phyloP scores from a whole-genome alignment of 2,797 vertebrate genomes.

The Dipus sagitta region DNA sequence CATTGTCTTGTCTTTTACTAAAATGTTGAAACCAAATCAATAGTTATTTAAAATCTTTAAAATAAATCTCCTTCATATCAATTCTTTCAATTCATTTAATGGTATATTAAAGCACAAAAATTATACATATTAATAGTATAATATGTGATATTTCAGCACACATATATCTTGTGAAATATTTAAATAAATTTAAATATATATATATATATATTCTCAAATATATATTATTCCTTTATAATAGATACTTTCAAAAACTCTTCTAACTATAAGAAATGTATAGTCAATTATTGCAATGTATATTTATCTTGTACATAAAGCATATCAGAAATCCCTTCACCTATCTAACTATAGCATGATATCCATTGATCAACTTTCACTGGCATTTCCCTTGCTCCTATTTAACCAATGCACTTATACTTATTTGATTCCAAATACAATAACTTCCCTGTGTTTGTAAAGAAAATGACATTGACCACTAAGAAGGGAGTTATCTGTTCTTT shows the following conservation, averaged over 20 bases:
- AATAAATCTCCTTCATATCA: not conserved
- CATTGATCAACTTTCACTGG: too few relatives aligned
- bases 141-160: too few relatives aligned
- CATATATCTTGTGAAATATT: not conserved
- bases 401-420: not conserved
- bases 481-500: not conserved
- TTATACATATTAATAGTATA: not conserved
- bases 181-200: not conserved
- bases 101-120: not conserved
- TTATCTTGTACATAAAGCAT: too few relatives aligned
- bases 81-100: not conserved
- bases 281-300: not conserved
- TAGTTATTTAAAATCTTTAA: not conserved
- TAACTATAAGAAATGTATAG: not conserved
- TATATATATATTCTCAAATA: not conserved
- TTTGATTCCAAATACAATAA: not conserved
- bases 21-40: not conserved
- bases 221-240: not conserved
- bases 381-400: not conserved
- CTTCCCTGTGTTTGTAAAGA: not conserved
- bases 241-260: not conserved
- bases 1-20: not conserved
- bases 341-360: not conserved
- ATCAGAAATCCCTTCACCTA: too few relatives aligned
- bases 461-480: not conserved